phyloP scores from a whole-genome alignment of 2,797 vertebrate genomes.

The Anguilla pacifica region DNA sequence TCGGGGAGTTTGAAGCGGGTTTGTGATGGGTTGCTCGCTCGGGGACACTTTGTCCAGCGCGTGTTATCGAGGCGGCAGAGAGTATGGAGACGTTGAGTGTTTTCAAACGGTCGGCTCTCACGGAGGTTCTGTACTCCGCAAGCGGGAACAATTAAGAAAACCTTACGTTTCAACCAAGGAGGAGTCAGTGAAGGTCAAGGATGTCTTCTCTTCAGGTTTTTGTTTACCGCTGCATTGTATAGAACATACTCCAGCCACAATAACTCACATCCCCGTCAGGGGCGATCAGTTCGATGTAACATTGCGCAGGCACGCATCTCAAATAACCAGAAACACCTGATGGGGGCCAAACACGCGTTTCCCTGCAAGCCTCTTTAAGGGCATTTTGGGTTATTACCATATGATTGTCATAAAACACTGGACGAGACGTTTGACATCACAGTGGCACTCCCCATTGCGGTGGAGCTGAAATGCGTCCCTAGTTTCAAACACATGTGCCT shows the following conservation, averaged over 20 bases:
- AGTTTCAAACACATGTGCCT: constrained; percentile 74
- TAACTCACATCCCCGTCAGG: constrained; percentile 90
- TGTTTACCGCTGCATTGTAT: constrained; percentile 73
- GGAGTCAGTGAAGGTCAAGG: constrained; percentile 70
- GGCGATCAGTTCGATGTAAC: constrained; percentile 94
- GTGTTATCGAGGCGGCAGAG: neutral
- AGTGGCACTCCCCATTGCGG: constrained; percentile 53
- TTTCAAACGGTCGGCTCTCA: constrained; percentile 35
- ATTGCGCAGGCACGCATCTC: constrained; percentile 89
- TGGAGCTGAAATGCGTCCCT: constrained; percentile 39
- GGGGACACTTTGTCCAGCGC: neutral
- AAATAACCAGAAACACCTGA: constrained; percentile 96
- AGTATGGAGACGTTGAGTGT: neutral
- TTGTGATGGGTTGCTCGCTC: neutral
- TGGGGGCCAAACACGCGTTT: constrained; percentile 40
- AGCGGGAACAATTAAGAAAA: constrained; percentile 50
- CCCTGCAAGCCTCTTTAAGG: constrained; percentile 75
- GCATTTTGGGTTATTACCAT: constrained; percentile 94
- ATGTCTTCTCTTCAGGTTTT: constrained; percentile 51
- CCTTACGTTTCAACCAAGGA: constrained; percentile 46
- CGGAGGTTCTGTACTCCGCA: constrained; percentile 50
- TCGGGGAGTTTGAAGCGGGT: neutral
- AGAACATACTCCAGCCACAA: constrained; percentile 83
- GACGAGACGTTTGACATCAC: constrained; percentile 69
- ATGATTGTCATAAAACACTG: constrained; percentile 82